Base-by-base conservation (phyloP, 1,140 invertebrate species). In the Sogatella furcifera region DNA sequence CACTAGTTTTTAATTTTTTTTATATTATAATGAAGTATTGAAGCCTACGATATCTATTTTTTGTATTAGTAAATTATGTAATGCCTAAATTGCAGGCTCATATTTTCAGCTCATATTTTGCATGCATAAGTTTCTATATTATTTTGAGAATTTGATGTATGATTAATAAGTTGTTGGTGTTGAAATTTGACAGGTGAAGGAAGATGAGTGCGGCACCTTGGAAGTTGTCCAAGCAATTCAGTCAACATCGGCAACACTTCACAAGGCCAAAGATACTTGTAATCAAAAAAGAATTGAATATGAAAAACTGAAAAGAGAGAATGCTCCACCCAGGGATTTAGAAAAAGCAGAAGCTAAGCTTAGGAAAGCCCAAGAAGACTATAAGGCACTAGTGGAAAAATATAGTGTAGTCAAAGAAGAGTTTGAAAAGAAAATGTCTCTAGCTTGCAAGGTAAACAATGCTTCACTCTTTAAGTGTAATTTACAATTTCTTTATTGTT, bases 281-380 rank as follows among this genome's bases (percentile, higher is more conserved):
- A 82, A 85, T 64, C 84, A 88, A 69, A 86, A 90, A 68, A 84
- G 86, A 52, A 70, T 85, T 41, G 95, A 97, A 73, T 71, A 92
- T 62, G 93, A 96, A 66, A 90, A 92, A 71, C 77, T 95, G 17
- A 84, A 82, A 62, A 91, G 92, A 76, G 94, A 97, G 68, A 93
- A 88, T 80, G 85, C 86, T 31, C 92, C 92, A 24, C 80, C 86
- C 44, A 93, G 90, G 73, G 93, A 97, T 68, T 77, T 95, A 58
- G 94, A 97, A 75, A 97, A 96, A 74, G 85, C 90, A 62, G 94
- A 97, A 76, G 75, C 82, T 2, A 96, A 96, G 73, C 81, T 92
- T 61, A 93, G 90, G 74, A 96, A 95, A 78, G 79, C 93, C 44
- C 89, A 95, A 73, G 94, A 97, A 72, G 95, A 97, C 66, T 96